phyloP scores from a whole-genome alignment of 2,888 invertebrate species.

The Tethea ocularis region DNA sequence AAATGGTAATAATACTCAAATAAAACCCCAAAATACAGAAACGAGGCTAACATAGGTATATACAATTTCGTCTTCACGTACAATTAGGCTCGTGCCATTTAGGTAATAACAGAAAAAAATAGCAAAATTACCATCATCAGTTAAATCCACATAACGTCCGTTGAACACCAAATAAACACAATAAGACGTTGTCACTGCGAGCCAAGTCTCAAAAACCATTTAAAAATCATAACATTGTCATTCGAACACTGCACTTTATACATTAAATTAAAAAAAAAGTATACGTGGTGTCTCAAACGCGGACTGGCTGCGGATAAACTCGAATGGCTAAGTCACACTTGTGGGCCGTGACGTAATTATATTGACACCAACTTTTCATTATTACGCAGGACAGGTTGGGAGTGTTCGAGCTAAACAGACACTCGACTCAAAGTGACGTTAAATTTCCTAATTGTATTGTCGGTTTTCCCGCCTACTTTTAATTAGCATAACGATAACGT shows the following conservation, averaged over 20 bases:
- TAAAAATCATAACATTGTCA: constrained; percentile 48
- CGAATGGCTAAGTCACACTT: constrained; percentile 50
- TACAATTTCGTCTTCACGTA: background rate
- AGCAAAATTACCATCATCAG: constrained; percentile 57
- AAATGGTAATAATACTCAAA: background rate
- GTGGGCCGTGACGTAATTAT: constrained; percentile 55
- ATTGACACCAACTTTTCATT: constrained; percentile 45
- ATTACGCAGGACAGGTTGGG: constrained; percentile 37
- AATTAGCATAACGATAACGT: background rate
- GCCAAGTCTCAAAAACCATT: constrained; percentile 70
- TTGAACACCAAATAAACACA: constrained; percentile 52
- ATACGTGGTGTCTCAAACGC: constrained; percentile 18
- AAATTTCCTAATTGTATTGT: background rate
- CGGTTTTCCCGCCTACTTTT: background rate
- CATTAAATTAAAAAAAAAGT: constrained; percentile 12
- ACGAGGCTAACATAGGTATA: too few relatives aligned
- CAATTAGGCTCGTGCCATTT: background rate
- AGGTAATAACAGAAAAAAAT: constrained; percentile 11
- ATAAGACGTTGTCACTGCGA: constrained; percentile 53
- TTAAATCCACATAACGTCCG: constrained; percentile 61
- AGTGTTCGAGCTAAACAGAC: constrained; percentile 15
- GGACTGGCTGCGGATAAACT: constrained; percentile 27
- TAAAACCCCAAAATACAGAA: background rate
- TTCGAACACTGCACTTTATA: constrained; percentile 12
- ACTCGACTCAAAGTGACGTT: background rate